A percentile compares a stretch with the other conserved stretches of the same genome.
Evolutionary conservation across 2,113 vertebrate species (phyloP).

Genomic region (Nesospiza acunhae): DNA sequence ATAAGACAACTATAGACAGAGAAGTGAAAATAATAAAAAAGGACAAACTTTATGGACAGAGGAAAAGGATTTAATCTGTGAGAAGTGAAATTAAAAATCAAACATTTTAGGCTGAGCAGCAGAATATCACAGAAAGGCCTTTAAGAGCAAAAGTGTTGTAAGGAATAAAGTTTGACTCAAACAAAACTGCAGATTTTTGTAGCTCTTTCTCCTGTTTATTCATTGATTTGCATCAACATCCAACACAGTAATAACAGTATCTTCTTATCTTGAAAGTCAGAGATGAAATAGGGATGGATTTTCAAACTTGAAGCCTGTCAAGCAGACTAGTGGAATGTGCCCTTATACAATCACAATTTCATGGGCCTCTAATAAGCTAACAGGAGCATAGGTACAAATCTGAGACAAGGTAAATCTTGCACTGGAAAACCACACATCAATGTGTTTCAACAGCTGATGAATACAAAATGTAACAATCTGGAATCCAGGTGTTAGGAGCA

Average conservation of each 20-base stretch:
- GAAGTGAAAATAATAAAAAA: background rate
- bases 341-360: background rate
- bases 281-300: background rate
- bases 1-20: background rate
- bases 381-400: background rate
- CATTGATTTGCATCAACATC: background rate
- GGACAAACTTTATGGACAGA: background rate
- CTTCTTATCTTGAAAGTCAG: background rate
- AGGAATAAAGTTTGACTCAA: background rate
- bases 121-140: background rate
- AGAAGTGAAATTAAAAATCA: background rate
- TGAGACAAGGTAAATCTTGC: background rate
- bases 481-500: background rate
- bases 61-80: background rate
- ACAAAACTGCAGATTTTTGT: background rate
- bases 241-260: background rate
- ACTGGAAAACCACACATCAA: background rate
- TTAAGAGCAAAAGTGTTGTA: background rate
- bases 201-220: background rate
- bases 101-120: background rate
- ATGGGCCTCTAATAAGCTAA: background rate
- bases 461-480: constrained; percentile 20
- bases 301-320: background rate
- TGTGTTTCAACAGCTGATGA: background rate
- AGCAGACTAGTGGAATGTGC: background rate